Percentiles rank a stretch among this genome's conserved stretches.
Conservation (phyloP, 1,140 invertebrate species). For the Phthorimaea operculella region DNA sequence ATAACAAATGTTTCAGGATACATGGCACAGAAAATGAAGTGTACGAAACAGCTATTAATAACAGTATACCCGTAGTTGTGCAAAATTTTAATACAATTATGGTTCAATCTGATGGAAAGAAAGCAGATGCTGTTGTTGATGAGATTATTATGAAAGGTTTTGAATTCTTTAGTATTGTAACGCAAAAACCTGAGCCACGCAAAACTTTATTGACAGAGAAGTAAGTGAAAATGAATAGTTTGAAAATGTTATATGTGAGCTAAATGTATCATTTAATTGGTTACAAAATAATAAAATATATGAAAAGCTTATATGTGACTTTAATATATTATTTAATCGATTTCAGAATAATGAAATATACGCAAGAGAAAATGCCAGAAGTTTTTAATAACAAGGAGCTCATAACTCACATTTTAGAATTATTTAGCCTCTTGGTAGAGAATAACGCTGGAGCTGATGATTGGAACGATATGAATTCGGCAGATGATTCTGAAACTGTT, state of each 20-base stretch:
- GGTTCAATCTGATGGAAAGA: slow-evolving; percentile 30
- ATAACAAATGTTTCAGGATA: too few relatives aligned
- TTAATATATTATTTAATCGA: too few relatives aligned
- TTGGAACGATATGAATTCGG: slow-evolving; percentile 43
- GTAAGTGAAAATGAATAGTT: slow-evolving; percentile 15
- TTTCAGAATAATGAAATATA: slow-evolving; percentile 20
- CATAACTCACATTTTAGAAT: slow-evolving; percentile 29
- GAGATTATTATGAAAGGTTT: slow-evolving; percentile 29
- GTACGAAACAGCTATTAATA: slow-evolving; percentile 26
- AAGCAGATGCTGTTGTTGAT: slow-evolving; percentile 13
- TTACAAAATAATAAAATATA: too few relatives aligned
- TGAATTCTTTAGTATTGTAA: slow-evolving; percentile 9
- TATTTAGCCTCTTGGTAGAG: slow-evolving; percentile 35
- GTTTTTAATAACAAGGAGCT: slow-evolving; percentile 33
- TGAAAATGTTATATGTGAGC: too few relatives aligned
- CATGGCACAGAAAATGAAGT: too few relatives aligned
- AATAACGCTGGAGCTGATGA: slow-evolving; percentile 38
- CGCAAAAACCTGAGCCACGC: slow-evolving; percentile 15
- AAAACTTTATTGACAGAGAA: slow-evolving; percentile 30
- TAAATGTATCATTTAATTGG: too few relatives aligned
- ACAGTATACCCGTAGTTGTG: slow-evolving; percentile 24
- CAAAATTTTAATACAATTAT: slow-evolving; percentile 29
- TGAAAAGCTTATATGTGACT: too few relatives aligned
- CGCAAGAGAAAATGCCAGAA: slow-evolving; percentile 23
- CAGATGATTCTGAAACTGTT: slow-evolving; percentile 18